Evolutionary conservation across 2,888 invertebrate species (phyloP).

Genomic region (Priocnemis perturbator): DNA sequence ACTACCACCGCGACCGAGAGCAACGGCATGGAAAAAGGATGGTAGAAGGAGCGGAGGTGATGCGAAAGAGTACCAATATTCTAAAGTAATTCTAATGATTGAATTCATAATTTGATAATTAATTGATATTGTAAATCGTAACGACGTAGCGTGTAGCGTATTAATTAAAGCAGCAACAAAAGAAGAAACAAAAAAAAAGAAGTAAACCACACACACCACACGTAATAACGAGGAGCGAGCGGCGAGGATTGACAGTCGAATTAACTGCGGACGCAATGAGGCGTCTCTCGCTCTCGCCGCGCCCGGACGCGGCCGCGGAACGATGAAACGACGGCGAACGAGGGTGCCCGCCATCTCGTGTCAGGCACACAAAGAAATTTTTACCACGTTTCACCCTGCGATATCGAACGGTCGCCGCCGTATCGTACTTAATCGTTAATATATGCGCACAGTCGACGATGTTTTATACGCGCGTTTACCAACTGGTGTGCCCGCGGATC

Average conservation of each 20-base stretch:
- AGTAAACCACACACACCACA: not conserved
- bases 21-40: constrained; percentile 24
- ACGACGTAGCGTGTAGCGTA: constrained; percentile 71
- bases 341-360: not conserved
- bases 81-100: constrained; percentile 75
- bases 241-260: constrained; percentile 10
- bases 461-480: too few species aligned
- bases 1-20: constrained; percentile 1
- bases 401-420: too few species aligned
- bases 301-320: too few species aligned
- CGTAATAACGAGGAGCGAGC: constrained; percentile 5
- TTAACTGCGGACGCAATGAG: too few species aligned
- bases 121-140: constrained; percentile 74
- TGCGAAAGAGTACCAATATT: constrained; percentile 74
- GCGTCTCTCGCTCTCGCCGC: too few species aligned
- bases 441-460: too few species aligned
- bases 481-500: too few species aligned
- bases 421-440: too few species aligned
- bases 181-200: constrained; percentile 31
- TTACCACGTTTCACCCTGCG: too few species aligned
- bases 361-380: too few species aligned
- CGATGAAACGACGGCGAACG: not conserved
- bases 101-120: constrained; percentile 75
- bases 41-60: constrained; percentile 56
- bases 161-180: constrained; percentile 60